A percentile compares a stretch with the other conserved stretches of the same genome.
Conservation (phyloP, 2,113 vertebrate genomes). For the Danio rerio region GRCz12tu NC_133195.1:53033001-53033500, state of each 20-base stretch:
- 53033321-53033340: not conserved
- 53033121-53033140: not conserved
- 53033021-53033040: not conserved
- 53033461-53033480: too few species aligned
- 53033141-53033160: slow-evolving; percentile 23
- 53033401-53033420: too few species aligned
- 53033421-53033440: too few species aligned
- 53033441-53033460: too few species aligned
- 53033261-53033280: not conserved
- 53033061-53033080: not conserved
- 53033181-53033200: not conserved
- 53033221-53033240: not conserved
- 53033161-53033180: slow-evolving; percentile 1
- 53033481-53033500: too few species aligned
- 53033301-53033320: not conserved
- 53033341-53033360: not conserved
- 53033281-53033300: not conserved
- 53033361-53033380: too few species aligned
- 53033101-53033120: not conserved
- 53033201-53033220: not conserved
- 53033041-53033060: not conserved
- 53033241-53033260: slow-evolving; percentile 12
- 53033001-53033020: not conserved
- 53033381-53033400: too few species aligned
- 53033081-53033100: not conserved